Conservation (phyloP, 2,797 vertebrate species). For the Synaphobranchus kaupii region DNA sequence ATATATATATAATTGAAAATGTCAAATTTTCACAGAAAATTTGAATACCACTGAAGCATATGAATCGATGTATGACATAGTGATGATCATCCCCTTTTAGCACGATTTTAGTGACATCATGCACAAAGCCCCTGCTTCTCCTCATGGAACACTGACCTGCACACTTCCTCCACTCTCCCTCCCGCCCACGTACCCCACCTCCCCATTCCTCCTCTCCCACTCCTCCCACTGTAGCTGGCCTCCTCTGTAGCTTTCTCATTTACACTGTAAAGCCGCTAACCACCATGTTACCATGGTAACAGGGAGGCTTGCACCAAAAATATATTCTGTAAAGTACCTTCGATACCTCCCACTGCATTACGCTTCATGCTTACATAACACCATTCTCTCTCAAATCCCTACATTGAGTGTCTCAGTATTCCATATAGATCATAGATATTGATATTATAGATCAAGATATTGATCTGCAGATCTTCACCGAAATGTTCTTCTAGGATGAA, state of each 20-base stretch:
- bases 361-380: constrained; percentile 45
- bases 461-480: constrained; percentile 5
- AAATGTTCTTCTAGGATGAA: not conserved
- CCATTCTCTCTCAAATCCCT: not conserved
- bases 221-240: constrained; percentile 1
- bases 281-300: constrained; percentile 76
- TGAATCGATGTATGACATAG: not conserved
- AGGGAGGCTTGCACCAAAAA: constrained; percentile 76
- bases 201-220: not conserved
- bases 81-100: not conserved
- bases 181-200: not conserved
- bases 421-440: not conserved
- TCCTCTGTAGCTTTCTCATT: constrained; percentile 48
- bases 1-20: not conserved
- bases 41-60: not conserved
- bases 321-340: constrained; percentile 74
- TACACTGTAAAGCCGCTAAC: constrained; percentile 65
- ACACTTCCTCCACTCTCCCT: not conserved
- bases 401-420: not conserved
- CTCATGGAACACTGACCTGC: not conserved
- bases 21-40: too few species aligned
- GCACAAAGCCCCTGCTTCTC: not conserved
- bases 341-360: constrained; percentile 63
- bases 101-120: not conserved
- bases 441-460: not conserved